A percentile compares a stretch with the other conserved stretches of the same genome.
Evolutionary conservation across 1,140 invertebrate genomes (phyloP).

Genomic region (Drosophila gunungcola): DNA sequence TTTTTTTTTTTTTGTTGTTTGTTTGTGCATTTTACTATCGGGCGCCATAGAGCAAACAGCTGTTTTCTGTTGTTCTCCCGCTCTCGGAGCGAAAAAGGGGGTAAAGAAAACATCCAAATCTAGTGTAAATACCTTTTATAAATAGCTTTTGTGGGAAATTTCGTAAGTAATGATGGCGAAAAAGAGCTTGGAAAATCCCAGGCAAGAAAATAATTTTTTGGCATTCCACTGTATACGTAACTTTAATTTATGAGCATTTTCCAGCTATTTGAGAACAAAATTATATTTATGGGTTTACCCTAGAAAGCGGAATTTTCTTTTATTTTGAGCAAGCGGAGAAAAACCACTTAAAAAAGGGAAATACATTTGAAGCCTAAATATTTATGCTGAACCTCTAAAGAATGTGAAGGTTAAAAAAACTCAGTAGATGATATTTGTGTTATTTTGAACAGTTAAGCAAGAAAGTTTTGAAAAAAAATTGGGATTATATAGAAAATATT

Average conservation of each 20-base stretch:
- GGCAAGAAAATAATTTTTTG: constrained; percentile 15
- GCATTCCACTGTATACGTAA: constrained; percentile 43
- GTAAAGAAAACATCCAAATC: constrained; percentile 47
- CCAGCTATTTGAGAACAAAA: constrained; percentile 12
- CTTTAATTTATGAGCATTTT: constrained; percentile 62
- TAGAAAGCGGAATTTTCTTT: constrained; percentile 2
- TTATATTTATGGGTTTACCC: constrained; percentile 36
- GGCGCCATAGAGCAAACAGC: constrained; percentile 60
- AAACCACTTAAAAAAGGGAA: neutral
- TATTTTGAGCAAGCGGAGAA: neutral
- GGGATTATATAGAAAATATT: neutral
- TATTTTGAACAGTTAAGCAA: neutral
- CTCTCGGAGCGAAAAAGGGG: constrained; percentile 1
- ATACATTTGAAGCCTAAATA: neutral
- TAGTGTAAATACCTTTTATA: constrained; percentile 57
- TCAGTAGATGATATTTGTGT: neutral
- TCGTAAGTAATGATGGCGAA: constrained; percentile 65
- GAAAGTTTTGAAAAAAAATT: constrained; percentile 1
- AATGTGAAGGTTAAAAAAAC: neutral
- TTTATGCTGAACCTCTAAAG: neutral
- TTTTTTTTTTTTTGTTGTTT: constrained; percentile 32
- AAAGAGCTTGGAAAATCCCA: constrained; percentile 61
- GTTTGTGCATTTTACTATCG: constrained; percentile 39
- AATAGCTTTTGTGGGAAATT: constrained; percentile 70
- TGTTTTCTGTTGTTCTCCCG: constrained; percentile 68